Conservation (phyloP, 2,113 vertebrate species). For the Pachypanchax playfairii region DNA sequence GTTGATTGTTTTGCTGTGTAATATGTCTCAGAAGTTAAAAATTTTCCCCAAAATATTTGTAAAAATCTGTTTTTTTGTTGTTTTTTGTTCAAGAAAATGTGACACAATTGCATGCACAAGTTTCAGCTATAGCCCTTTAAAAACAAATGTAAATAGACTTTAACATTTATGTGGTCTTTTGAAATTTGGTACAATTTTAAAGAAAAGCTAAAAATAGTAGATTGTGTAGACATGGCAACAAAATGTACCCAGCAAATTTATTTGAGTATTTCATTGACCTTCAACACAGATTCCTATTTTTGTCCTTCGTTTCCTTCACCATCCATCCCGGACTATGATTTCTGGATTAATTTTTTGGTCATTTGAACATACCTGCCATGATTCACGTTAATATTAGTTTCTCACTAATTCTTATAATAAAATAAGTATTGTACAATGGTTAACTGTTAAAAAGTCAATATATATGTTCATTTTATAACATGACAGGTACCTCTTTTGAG, state of each 20-base stretch:
- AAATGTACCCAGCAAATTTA: too few species aligned
- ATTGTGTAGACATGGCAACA: not conserved
- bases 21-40: too few species aligned
- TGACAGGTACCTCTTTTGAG: not conserved
- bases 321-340: conserved; percentile 12
- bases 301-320: not conserved
- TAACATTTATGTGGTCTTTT: not conserved
- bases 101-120: too few species aligned
- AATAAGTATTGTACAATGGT: not conserved
- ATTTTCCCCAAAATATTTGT: too few species aligned
- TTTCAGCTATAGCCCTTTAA: too few species aligned
- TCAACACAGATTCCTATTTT: too few species aligned
- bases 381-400: not conserved
- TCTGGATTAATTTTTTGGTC: conserved; percentile 46
- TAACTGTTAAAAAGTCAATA: not conserved
- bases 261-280: not conserved
- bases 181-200: not conserved
- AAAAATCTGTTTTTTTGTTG: too few species aligned
- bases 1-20: too few species aligned
- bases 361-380: conserved; percentile 40
- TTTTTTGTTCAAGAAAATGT: too few species aligned
- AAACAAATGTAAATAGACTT: not conserved
- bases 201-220: not conserved
- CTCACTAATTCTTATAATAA: not conserved
- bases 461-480: not conserved